Conservation (phyloP, 2,113 vertebrate species). For the Notarius lentiginosus region DNA sequence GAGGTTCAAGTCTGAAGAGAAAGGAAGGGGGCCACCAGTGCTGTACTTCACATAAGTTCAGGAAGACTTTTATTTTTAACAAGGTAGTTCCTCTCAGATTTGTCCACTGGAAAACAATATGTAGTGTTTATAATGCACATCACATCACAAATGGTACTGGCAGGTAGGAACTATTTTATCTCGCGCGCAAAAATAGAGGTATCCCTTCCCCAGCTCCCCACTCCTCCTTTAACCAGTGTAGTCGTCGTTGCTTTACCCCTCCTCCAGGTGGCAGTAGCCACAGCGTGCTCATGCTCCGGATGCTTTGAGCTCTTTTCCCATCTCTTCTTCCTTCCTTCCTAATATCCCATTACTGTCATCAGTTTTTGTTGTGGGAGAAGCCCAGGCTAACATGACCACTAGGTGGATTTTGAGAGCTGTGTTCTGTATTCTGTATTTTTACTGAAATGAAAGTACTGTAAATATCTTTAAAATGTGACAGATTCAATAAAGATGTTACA, state of each 20-base stretch:
- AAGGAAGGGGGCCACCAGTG: background rate
- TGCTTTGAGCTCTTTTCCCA: background rate
- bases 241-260: conserved; percentile 3
- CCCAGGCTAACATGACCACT: conserved; percentile 49
- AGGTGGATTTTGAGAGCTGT: conserved; percentile 68
- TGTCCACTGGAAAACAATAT: background rate
- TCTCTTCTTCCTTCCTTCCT: conserved; percentile 11
- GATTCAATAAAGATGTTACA: conserved; percentile 79
- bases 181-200: background rate
- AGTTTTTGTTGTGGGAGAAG: conserved; percentile 52
- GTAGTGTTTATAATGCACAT: background rate
- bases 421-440: conserved; percentile 82
- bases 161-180: background rate
- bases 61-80: background rate
- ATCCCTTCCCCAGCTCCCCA: background rate
- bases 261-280: conserved; percentile 39
- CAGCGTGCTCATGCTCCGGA: conserved; percentile 29
- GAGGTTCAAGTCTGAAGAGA: background rate
- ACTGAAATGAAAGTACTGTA: conserved; percentile 72
- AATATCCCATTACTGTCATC: conserved; percentile 42
- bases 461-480: conserved; percentile 77
- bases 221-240: background rate
- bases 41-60: background rate
- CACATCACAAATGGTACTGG: background rate
- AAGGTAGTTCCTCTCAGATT: background rate